phyloP scores from a whole-genome alignment of 2,113 vertebrate genomes.

The Alosa alosa region DNA sequence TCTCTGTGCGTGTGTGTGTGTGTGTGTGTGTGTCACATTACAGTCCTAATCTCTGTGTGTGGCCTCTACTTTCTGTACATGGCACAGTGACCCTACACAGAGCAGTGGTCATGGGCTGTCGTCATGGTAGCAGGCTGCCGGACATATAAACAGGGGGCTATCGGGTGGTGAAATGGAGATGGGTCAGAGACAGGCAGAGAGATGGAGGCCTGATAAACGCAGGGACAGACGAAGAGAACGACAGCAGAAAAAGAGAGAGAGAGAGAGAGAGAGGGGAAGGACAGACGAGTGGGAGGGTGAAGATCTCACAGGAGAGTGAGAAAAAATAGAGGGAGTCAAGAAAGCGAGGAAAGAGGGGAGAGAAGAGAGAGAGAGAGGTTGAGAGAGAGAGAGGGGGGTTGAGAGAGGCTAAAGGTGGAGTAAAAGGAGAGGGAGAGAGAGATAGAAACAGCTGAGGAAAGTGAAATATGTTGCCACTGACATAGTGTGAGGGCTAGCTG shows the following conservation, averaged over 20 bases:
- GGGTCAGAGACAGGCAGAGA: conserved; percentile 38
- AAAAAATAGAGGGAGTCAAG: conserved; percentile 19
- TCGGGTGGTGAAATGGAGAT: conserved; percentile 68
- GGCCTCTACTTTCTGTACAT: conserved; percentile 43
- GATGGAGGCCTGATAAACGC: conserved; percentile 11
- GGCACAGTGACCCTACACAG: conserved; percentile 44
- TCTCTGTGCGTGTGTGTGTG: background rate
- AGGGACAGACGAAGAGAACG: conserved; percentile 45
- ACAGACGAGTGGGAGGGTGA: background rate
- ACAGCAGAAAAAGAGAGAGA: conserved; percentile 15
- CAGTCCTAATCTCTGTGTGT: conserved; percentile 39
- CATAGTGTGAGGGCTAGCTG: conserved; percentile 21
- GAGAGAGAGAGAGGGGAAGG: conserved; percentile 42
- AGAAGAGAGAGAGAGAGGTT: background rate
- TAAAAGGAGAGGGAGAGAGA: background rate
- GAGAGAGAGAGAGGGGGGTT: background rate
- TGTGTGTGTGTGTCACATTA: conserved; percentile 22
- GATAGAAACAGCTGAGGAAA: conserved; percentile 10
- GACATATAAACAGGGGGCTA: conserved; percentile 62
- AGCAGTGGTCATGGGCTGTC: conserved; percentile 55
- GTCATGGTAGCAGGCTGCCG: conserved; percentile 53
- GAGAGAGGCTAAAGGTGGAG: background rate
- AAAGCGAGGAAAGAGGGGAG: background rate
- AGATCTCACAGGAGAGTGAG: conserved; percentile 25
- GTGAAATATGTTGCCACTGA: background rate